phyloP scores from a whole-genome alignment of 2,888 invertebrate genomes.

The Urechis unicinctus region DNA sequence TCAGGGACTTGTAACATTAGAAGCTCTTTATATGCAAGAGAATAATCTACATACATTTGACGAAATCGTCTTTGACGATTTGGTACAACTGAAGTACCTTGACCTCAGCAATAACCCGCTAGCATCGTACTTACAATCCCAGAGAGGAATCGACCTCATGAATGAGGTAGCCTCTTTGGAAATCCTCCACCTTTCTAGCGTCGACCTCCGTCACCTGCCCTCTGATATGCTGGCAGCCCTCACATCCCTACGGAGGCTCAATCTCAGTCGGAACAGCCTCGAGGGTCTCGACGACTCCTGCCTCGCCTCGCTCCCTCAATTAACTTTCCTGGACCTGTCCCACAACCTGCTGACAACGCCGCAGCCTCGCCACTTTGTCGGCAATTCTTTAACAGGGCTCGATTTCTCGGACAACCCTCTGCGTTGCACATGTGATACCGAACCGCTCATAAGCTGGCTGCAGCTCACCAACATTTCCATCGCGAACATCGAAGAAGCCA shows the following conservation, averaged over 20 bases:
- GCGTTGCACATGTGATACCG: constrained; percentile 33
- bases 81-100: constrained; percentile 23
- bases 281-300: background rate
- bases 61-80: constrained; percentile 21
- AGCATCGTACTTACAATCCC: constrained; percentile 6
- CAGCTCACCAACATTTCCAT: constrained; percentile 10
- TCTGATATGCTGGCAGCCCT: constrained; percentile 10
- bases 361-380: background rate
- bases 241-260: constrained; percentile 16
- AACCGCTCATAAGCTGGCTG: constrained; percentile 33
- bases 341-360: background rate
- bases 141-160: constrained; percentile 15
- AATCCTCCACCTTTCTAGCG: constrained; percentile 27
- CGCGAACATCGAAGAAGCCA: constrained; percentile 16
- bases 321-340: constrained; percentile 2
- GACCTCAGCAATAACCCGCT: constrained; percentile 27
- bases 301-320: background rate
- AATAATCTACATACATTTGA: constrained; percentile 28
- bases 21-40: constrained; percentile 22
- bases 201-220: constrained; percentile 4
- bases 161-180: constrained; percentile 23
- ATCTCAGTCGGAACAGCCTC: constrained; percentile 7
- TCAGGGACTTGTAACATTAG: constrained; percentile 2
- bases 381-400: background rate
- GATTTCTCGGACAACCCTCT: constrained; percentile 27